phyloP scores from a whole-genome alignment of 1,140 invertebrate species.

The Stegodyphus dumicola region DNA sequence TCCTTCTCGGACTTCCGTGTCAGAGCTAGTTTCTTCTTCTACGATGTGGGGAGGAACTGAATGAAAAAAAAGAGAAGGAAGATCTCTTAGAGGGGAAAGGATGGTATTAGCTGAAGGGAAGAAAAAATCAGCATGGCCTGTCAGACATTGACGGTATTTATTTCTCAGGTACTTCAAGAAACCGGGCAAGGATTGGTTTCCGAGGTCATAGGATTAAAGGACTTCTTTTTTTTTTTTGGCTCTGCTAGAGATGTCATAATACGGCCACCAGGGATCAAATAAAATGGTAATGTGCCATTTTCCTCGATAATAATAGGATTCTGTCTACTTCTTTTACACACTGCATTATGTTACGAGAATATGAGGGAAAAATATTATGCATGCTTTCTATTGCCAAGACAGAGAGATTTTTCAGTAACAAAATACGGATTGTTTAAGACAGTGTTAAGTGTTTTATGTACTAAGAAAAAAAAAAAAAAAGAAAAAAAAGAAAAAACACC shows the following conservation, averaged over 20 bases:
- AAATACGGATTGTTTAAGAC: too few relatives aligned
- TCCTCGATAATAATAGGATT: too few relatives aligned
- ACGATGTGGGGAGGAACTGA: conserved; percentile 64
- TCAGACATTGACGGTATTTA: conserved; percentile 46
- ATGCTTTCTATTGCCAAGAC: too few relatives aligned
- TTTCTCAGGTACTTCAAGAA: conserved; percentile 34
- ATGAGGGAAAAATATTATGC: too few relatives aligned
- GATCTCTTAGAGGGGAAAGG: conserved; percentile 14
- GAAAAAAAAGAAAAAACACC: too few relatives aligned
- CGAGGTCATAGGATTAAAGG: conserved; percentile 33
- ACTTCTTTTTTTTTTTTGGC: not conserved
- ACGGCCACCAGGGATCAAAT: not conserved
- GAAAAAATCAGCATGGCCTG: conserved; percentile 30
- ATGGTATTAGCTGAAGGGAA: conserved; percentile 10
- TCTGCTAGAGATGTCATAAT: conserved; percentile 20
- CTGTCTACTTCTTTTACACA: too few relatives aligned
- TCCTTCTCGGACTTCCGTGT: conserved; percentile 63
- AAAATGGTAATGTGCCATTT: not conserved
- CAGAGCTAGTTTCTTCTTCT: conserved; percentile 63
- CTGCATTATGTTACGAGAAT: too few relatives aligned
- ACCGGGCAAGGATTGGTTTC: conserved; percentile 34
- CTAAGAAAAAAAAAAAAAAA: too few relatives aligned
- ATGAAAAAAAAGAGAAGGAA: conserved; percentile 33
- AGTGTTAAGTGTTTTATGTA: too few relatives aligned
- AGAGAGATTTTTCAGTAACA: too few relatives aligned